These are phyloP conservation scores for Diglossa cyanea DNA, from an alignment of 2,797 vertebrate genomes.

Conservation along the genomic window DNA sequence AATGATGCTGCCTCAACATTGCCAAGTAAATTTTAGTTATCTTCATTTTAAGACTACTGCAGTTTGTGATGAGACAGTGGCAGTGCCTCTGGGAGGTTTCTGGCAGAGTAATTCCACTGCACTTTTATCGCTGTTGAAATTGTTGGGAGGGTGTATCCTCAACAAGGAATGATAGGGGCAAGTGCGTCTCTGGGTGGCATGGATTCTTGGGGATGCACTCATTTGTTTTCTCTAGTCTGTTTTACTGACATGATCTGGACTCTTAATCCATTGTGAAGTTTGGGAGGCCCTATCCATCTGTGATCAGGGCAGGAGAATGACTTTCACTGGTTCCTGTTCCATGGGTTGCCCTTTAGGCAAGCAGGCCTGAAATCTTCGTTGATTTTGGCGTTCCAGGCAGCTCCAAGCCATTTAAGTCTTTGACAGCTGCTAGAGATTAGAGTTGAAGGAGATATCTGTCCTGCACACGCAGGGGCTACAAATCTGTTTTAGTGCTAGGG, in stretches of 20 bases:
- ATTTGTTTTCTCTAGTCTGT: neutral
- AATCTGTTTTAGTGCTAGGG: constrained; percentile 16
- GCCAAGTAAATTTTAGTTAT: neutral
- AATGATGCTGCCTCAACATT: neutral
- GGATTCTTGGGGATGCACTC: neutral
- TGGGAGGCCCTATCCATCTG: neutral
- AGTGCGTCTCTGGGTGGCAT: neutral
- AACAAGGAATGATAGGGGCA: neutral
- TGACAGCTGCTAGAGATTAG: constrained; percentile 43
- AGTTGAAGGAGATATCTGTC: constrained; percentile 28
- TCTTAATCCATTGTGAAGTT: neutral
- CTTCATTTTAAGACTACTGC: neutral
- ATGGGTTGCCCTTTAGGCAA: neutral
- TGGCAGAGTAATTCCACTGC: neutral
- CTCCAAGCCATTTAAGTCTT: neutral
- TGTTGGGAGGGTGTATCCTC: neutral
- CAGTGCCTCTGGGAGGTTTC: neutral
- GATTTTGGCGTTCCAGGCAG: neutral
- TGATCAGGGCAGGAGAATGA: neutral
- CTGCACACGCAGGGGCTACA: neutral
- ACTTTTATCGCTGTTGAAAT: neutral
- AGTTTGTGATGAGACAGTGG: neutral
- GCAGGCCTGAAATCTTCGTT: neutral
- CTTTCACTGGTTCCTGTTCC: neutral
- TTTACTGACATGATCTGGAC: neutral